Evolutionary conservation across 1,140 invertebrate genomes (phyloP), one percentile per base, ranked within the genome.

Genomic region (Macrobrachium nipponense): DNA sequence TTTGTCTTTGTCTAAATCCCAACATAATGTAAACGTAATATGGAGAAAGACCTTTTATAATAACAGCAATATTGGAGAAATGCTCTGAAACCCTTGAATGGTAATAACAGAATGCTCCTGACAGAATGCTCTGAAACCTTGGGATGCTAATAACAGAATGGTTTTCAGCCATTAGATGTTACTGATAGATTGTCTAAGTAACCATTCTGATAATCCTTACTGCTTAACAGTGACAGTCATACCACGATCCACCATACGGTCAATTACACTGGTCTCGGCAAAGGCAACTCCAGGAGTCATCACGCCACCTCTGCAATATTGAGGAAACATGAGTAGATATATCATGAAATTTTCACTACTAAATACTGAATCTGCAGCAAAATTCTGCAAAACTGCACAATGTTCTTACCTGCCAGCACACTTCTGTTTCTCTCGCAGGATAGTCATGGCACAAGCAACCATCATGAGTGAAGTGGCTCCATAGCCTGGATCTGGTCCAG

Each of bases 381-480:
- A 10, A 78, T 15, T 2, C 60, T 20, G 10, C 18, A 18, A 10
- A 75, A 75, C 72, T 75, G 17, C 43, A 78, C 17, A 14, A 58
- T 77, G 2, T 20, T 78, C 82, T 85, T 66, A 85, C 82, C 61
- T 85, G 3, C 72, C 82, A 0, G 82, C 12, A 44, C 61, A 70
- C 14, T 43, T 14, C 44, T 58, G 12, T 51, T 85, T 85, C 60
- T 85, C 75, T 18, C 76, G 51, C 23, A 85, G 64, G n/a, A 85
- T 85, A 44, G 76, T 79, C 75, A 79, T 78, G 58, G 82, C 82
- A 36, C 44, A 15, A 14, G 82, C 62, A 36, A 85, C 82, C 64
- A 85, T 70, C 82, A 85, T 85, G 36, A 85, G 27, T 6, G 82
- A 85, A 8, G 82, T 85, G 36, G 82, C 82, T 18, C 44, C 82